Evolutionary conservation across 1,140 invertebrate species (phyloP).

Genomic region (Euura saliciscinereae): DNA sequence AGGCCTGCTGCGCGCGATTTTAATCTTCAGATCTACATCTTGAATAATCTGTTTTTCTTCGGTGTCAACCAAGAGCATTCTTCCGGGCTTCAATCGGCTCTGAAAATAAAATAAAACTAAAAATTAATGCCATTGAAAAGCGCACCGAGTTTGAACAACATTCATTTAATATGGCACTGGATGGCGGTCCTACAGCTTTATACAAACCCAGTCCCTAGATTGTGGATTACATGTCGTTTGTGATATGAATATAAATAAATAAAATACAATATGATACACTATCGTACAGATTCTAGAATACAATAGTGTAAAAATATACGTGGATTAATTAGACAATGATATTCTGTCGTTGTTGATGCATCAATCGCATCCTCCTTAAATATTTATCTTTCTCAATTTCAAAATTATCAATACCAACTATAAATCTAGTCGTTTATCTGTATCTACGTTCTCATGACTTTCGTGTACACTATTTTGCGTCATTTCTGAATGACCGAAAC

Average conservation of each 20-base stretch:
- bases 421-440: constrained; percentile 6
- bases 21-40: constrained; percentile 91
- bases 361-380: background rate
- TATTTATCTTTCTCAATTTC: constrained; percentile 1
- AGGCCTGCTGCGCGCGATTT: constrained; percentile 86
- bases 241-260: constrained; percentile 52
- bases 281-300: constrained; percentile 32
- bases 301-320: constrained; percentile 20
- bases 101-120: constrained; percentile 61
- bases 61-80: constrained; percentile 98
- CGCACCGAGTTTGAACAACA: constrained; percentile 33
- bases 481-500: too few relatives aligned
- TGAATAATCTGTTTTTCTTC: constrained; percentile 88
- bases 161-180: constrained; percentile 48
- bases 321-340: constrained; percentile 28
- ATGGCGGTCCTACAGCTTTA: constrained; percentile 50
- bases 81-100: constrained; percentile 96
- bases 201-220: constrained; percentile 57
- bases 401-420: background rate
- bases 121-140: constrained; percentile 31
- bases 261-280: constrained; percentile 46
- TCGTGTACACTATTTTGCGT: too few relatives aligned
- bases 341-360: constrained; percentile 35
- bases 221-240: constrained; percentile 48
- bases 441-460: background rate